Percentiles rank a stretch among this genome's conserved stretches.
Evolutionary conservation across 2,113 vertebrate genomes (phyloP).

Genomic region (Lasiurus borealis): DNA sequence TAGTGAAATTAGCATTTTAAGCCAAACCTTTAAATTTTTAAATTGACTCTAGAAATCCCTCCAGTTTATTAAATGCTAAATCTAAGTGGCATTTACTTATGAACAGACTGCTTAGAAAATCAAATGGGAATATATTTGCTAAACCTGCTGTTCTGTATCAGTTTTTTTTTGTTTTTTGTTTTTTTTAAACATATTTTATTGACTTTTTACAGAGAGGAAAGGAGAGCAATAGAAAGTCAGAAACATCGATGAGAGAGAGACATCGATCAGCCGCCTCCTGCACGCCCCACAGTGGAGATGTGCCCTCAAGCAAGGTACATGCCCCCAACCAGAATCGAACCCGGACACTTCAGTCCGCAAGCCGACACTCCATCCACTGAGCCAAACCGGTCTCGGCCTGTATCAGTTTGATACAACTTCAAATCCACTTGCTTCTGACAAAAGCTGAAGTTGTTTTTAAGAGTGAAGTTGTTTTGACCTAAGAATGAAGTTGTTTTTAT

Average conservation of each 20-base stretch:
- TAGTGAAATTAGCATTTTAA: slow-evolving; percentile 14
- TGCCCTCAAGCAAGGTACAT: too few species aligned
- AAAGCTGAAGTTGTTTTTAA: background rate
- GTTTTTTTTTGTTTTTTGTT: slow-evolving; percentile 31
- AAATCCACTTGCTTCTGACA: background rate
- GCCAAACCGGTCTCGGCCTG: too few species aligned
- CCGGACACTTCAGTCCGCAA: too few species aligned
- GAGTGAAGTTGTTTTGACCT: background rate
- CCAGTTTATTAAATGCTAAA: slow-evolving; percentile 22
- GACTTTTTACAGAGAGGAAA: too few species aligned
- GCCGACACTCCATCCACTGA: too few species aligned
- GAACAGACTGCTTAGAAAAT: background rate
- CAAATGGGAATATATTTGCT: slow-evolving; percentile 20
- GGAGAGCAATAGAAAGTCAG: too few species aligned
- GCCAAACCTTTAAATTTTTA: slow-evolving; percentile 12
- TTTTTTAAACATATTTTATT: too few species aligned
- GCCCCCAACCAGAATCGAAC: too few species aligned
- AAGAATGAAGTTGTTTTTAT: background rate
- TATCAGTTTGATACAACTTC: background rate
- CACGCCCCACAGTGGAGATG: too few species aligned
- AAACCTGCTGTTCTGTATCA: background rate
- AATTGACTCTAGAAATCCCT: background rate
- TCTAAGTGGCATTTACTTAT: slow-evolving; percentile 19
- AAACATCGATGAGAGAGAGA: too few species aligned
- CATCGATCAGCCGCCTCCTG: too few species aligned